Conservation (phyloP, 1,140 invertebrate genomes). For the Orius insidiosus region DNA sequence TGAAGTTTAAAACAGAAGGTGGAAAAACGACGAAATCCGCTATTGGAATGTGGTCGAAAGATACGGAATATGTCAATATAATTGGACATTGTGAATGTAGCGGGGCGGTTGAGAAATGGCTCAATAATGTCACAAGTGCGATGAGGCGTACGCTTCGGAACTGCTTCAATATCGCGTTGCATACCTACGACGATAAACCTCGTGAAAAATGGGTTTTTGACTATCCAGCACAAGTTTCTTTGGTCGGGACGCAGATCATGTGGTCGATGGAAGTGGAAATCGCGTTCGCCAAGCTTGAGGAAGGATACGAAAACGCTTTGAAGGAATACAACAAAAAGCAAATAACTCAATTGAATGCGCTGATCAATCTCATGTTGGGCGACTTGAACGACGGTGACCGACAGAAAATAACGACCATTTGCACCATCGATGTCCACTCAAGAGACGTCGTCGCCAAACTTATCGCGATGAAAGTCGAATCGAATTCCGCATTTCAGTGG, state of each 20-base stretch:
- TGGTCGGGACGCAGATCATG: conserved; percentile 87
- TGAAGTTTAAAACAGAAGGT: conserved; percentile 42
- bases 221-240: conserved; percentile 74
- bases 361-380: conserved; percentile 65
- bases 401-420: conserved; percentile 90
- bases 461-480: conserved; percentile 64
- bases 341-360: conserved; percentile 56
- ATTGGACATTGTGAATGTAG: conserved; percentile 58
- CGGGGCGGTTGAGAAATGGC: conserved; percentile 81
- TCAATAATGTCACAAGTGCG: conserved; percentile 63
- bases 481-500: conserved; percentile 71
- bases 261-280: conserved; percentile 87
- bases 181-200: conserved; percentile 75
- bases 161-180: conserved; percentile 61
- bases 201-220: conserved; percentile 83
- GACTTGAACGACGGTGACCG: conserved; percentile 64
- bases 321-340: conserved; percentile 89
- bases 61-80: conserved; percentile 62
- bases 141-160: conserved; percentile 66
- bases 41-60: conserved; percentile 73
- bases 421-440: conserved; percentile 83
- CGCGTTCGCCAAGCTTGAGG: conserved; percentile 76
- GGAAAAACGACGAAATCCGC: conserved; percentile 42
- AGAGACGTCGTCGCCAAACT: conserved; percentile 76
- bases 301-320: conserved; percentile 78